Evolutionary conservation across 2,113 vertebrate genomes (phyloP), one percentile per base, ranked within the genome.

Genomic region (Mungos mungo): DNA sequence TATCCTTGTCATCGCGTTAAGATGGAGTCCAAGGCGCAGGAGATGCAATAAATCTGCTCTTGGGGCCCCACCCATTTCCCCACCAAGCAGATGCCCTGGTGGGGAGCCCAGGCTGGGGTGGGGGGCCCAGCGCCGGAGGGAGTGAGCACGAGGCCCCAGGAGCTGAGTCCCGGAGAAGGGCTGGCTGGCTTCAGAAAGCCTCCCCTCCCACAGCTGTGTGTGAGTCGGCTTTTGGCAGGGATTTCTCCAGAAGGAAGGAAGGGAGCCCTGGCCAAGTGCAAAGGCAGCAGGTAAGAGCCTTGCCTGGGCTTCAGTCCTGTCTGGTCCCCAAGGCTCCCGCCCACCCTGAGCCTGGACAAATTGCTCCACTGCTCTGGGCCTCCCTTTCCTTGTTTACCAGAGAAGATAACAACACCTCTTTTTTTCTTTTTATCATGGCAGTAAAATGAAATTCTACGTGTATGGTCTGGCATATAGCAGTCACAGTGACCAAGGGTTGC

Each of bases 11-110:
- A 52, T 52, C 11, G 4, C 66, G 77, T 93, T 88, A 96, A 92
- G 93, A 96, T 16, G 85, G 84, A 95, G 89, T 86, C 96, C 89
- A 72, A 74, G 83, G 85, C n/a, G 0, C 57, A 60, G 71, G 66
- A 80, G 87, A 66, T 0, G 3, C 95, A 77, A 80, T 93, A 93
- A 97, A 90, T 96, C 93, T 95, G 96, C 82, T 90, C 82, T 54
- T 8, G 31, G 76, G 86, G 79, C 54, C 69, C 89, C 96, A 92
- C 95, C 91, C 83, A 15, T 82, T 76, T 94, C 96, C 86, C 86
- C 89, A 54, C 93, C 91, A 82, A 97, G 69, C 95, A 96, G 96
- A 97, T 96, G 95, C 88, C 66, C 90, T n/a, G 27, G 77, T 92
- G 2, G 7, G 79, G 47, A 91, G 89, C 95, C 96, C 94, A 82